Base-by-base conservation (phyloP, 2,888 invertebrate genomes). In the Drosophila rubida region DNA sequence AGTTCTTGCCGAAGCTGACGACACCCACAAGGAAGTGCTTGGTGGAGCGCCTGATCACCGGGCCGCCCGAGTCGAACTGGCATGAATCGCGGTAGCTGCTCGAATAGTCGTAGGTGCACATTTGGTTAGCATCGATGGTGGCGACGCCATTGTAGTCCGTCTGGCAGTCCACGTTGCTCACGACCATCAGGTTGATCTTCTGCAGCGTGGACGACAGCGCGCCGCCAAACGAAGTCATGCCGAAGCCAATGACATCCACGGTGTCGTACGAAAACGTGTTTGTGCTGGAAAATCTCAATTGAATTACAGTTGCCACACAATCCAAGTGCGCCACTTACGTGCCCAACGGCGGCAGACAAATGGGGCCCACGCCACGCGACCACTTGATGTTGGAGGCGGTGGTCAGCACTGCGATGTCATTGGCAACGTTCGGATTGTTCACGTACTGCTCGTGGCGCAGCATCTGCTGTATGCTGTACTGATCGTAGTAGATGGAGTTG, bases 311-410 rank as follows among this genome's bases (percentile, higher is more conserved):
- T 6, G 0, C 7, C 0, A 1, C 16, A 0, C 3, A 4, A 1
- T 0, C 3, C 3, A 0, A 5, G 6, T 2, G 1, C 11, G 45
- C 0, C 9, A 81, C 87, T 85, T 69, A 91, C 91, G 60, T 80
- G 62, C 90, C 91, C 22, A 80, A 78, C 51, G 94, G 93, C 0
- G 95, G 95, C 45, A 95, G 87, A 79, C 95, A 95, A 49, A 92
- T 93, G 0, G 95, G 94, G 0, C 94, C 94, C 4, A 95, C 94
- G 30, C 92, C 91, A 0, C 91, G 82, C 16, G 91, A 92, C 84
- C 93, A 94, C 2, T 62, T 55, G 0, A 95, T 94, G 0, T 45
- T 39, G 0, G 54, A 71, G 0, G 63, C 61, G 0, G 93, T 92
- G 57, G 89, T 81, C 0, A 94, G 48, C 1, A 94, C 45, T 0